Base-by-base conservation (phyloP, 2,797 vertebrate genomes). In the Tachyglossus aculeatus region DNA sequence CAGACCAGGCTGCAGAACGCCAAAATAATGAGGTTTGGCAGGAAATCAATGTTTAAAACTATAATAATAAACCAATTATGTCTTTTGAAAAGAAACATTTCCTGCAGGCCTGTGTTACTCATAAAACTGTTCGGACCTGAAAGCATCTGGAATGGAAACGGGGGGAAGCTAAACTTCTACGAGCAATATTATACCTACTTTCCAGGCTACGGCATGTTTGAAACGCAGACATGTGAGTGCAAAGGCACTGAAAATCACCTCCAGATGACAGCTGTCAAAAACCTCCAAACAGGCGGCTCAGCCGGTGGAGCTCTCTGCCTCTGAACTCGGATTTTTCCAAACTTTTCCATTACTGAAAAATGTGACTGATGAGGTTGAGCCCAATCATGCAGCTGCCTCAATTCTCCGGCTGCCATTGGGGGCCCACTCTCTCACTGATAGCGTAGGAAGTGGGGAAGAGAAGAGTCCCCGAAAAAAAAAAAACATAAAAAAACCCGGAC, bases 41-140 rank as follows among this genome's bases (percentile, higher is more conserved):
- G 81, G 82, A 88, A 86, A 39, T 62, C 70, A 77, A 56, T n/a
- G 50, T 59, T 44, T 67, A 65, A 57, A 77, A 82, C 77, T 74
- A 74, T 74, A 87, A 83, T 82, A 86, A 84, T 67, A 74, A 41
- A 67, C 55, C 51, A 66, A 72, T 86, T 88, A 83, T 81, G 54
- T 70, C 74, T 77, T 78, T 58, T 85, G 68, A 77, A 53, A 81
- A 81, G 68, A 91, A 89, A 80, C 50, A 70, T 55, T 88, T 80
- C 82, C 72, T 70, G 62, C 2, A 67, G 71, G 32, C 29, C 60
- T 78, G 67, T 56, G 54, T 59, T 89, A 83, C 86, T 68, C 48
- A 80, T 45, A 84, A 89, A 68, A 81, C 77, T 2, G 43, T 65
- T 34, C 71, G 59, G 81, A 80, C 33, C 32, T 41, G 29, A 68